Conservation (phyloP, 1,140 invertebrate genomes). For the Danaus plexippus region DNA sequence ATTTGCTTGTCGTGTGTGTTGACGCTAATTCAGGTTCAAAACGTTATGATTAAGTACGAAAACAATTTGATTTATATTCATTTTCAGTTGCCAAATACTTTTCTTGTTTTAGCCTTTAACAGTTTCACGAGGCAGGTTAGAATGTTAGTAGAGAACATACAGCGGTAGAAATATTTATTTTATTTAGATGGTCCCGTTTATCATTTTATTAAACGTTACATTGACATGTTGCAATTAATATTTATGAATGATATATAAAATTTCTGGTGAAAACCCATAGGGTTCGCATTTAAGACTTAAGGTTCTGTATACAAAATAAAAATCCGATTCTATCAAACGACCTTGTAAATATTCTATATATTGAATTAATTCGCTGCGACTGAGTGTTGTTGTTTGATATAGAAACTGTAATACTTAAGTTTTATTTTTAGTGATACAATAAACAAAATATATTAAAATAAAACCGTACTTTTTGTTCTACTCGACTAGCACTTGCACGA, state of each 20-base stretch:
- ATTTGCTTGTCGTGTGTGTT: conserved; percentile 46
- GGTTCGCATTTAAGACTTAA: conserved; percentile 55
- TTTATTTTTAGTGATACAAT: conserved; percentile 72
- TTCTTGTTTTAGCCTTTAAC: conserved; percentile 53
- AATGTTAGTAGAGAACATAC: conserved; percentile 52
- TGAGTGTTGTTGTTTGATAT: conserved; percentile 68
- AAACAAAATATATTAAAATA: conserved; percentile 65
- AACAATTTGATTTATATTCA: conserved; percentile 58
- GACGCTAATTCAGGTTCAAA: conserved; percentile 53
- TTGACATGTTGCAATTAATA: conserved; percentile 6
- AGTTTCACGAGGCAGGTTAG: conserved; percentile 54
- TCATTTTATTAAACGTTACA: no score
- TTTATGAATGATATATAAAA: conserved; percentile 15
- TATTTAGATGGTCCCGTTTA: conserved; percentile 38
- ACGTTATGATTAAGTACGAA: conserved; percentile 46
- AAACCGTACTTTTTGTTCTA: conserved; percentile 42
- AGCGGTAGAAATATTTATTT: conserved; percentile 62
- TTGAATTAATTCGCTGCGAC: conserved; percentile 63
- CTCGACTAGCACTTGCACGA: conserved; percentile 51
- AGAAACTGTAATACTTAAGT: conserved; percentile 70
- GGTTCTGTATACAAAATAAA: conserved; percentile 16
- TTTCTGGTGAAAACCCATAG: conserved; percentile 1
- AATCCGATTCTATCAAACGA: conserved; percentile 40
- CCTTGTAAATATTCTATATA: conserved; percentile 67
- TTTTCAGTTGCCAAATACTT: conserved; percentile 67